These are phyloP conservation scores for Ichneumoninae sp. DNA, from an alignment of 2,888 invertebrate species.

Conservation along the genomic window DNA sequence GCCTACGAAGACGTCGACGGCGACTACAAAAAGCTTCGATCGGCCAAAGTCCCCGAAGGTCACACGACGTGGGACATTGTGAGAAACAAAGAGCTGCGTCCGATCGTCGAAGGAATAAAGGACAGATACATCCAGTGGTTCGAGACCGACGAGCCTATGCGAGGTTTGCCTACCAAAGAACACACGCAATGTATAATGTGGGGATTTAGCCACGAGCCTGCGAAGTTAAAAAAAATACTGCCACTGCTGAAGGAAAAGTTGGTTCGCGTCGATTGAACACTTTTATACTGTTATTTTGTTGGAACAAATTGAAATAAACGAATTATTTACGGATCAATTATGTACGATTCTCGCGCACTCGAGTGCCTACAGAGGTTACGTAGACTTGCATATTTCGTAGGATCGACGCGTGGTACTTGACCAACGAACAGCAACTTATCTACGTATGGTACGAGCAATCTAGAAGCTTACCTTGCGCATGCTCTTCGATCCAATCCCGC, in stretches of 20 bases:
- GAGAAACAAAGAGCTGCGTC: conserved; percentile 87
- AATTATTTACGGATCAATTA: background rate
- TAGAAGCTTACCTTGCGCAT: background rate
- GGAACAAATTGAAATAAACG: background rate
- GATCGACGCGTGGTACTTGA: background rate
- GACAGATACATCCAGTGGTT: conserved; percentile 83
- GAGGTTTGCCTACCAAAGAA: conserved; percentile 89
- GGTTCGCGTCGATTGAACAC: conserved; percentile 6
- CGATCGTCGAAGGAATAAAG: conserved; percentile 85
- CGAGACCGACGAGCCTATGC: conserved; percentile 88
- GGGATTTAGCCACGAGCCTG: conserved; percentile 91
- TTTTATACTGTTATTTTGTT: background rate
- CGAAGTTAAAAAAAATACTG: conserved; percentile 88
- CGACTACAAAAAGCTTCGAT: conserved; percentile 90
- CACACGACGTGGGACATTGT: conserved; percentile 91
- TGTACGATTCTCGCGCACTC: background rate
- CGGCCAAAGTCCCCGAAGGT: conserved; percentile 86
- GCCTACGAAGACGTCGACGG: conserved; percentile 89
- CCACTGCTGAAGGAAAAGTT: conserved; percentile 85
- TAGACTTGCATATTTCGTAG: background rate
- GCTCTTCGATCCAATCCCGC: background rate
- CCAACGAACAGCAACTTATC: background rate
- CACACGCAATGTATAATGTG: conserved; percentile 90
- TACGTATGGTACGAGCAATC: background rate
- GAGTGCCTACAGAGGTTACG: background rate